Evolutionary conservation across 30 jellyfish, hydroid and myxozoan species (phyloP), one percentile per base, ranked within the genome.

Genomic region (Hydra vulgaris): DNA sequence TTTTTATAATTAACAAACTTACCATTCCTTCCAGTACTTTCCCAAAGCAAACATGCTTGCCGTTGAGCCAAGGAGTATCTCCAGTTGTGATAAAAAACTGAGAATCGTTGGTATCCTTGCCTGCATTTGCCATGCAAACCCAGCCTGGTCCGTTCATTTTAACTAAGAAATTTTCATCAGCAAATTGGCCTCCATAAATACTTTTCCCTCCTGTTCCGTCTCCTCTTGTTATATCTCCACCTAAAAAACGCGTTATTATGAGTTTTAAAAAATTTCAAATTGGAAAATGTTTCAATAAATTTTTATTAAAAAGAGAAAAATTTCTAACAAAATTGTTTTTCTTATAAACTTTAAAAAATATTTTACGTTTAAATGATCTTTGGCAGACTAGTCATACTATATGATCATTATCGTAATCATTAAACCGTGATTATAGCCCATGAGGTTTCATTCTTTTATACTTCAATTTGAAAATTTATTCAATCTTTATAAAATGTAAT

Each of bases 161-260:
- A 5, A 89, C 70, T 8, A 53, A 75, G 79, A 89, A 89, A 40
- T 85, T 89, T 78, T 89, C 97, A 78, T 89, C 97, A 0, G 94
- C 89, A 74, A 89, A 89, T 22, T 77, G 69, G n/a, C 72, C 53
- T n/a, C 97, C 97, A 81, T 85, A 89, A 52, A 89, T 89, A 73
- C 97, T 89, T 76, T 78, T 74, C 83, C 97, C 97, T 72, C 97
- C 97, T 27, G 97, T 90, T 19, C 97, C 97, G 79, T 91, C 97
- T 15, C 96, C 96, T 74, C 90, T 86, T 21, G 97, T 91, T 67
- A 91, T 86, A 53, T 91, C 97, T 74, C 97, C 97, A 77, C 97
- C 97, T 91, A 40, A 40, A 40, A 40, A n/a, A n/a, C n/a, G n/a
- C n/a, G n/a, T n/a, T n/a, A n/a, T n/a, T n/a, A n/a, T n/a, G n/a